A percentile compares a stretch with the other conserved stretches of the same genome.
Conservation (phyloP, 2,113 vertebrate species). For the Crotalus helleri region DNA sequence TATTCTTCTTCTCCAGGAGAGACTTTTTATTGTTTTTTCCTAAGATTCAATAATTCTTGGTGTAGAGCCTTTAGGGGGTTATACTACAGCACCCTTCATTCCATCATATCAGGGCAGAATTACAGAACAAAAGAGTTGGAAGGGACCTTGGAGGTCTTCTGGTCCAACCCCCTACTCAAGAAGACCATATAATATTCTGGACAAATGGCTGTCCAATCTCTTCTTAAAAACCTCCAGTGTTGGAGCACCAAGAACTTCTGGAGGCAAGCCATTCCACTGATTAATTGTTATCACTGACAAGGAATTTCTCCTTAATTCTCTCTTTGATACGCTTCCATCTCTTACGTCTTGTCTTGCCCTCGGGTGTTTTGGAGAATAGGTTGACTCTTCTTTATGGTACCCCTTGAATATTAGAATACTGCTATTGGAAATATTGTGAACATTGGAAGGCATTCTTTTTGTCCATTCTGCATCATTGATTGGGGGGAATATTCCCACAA, state of each 20-base stretch:
- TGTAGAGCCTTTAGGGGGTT: background rate
- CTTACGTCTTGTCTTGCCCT: background rate
- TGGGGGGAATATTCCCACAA: background rate
- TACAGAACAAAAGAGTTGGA: background rate
- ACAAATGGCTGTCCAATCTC: background rate
- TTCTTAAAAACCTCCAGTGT: background rate
- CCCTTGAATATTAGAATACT: background rate
- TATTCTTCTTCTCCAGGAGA: background rate
- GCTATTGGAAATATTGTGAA: background rate
- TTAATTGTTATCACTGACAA: background rate
- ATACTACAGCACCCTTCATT: background rate
- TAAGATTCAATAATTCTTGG: background rate
- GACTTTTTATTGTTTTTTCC: background rate
- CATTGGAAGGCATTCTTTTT: background rate
- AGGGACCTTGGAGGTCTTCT: background rate
- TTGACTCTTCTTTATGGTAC: background rate
- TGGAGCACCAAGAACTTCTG: background rate
- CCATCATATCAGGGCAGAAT: background rate
- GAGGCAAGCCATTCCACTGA: background rate
- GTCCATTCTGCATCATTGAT: background rate
- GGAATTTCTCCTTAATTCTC: background rate
- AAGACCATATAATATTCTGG: background rate
- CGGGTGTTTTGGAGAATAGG: background rate
- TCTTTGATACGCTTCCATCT: background rate
- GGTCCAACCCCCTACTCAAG: background rate